Evolutionary conservation across 64 coral and sea anemone genomes (phyloP), one percentile per base, ranked within the genome.

Genomic region (Exaiptasia diaphana): DNA sequence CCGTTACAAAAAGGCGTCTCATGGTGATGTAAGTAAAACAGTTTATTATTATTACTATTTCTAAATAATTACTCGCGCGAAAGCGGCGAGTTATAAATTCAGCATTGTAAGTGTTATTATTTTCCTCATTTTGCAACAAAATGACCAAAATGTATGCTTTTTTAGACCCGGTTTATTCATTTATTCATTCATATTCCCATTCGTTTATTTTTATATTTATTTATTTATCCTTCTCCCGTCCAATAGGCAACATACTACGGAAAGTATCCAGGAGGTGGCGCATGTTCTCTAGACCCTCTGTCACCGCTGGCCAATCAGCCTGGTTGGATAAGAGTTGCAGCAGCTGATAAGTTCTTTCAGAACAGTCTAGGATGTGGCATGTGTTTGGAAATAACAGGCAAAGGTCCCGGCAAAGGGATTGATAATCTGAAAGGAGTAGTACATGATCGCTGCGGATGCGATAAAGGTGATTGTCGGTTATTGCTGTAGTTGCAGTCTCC

Each of bases 341-440:
- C 76, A 15, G 86, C 64, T 7, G 76, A 64, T 3, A 44, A 62
- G 18, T 53, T 45, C 30, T 95, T 58, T 63, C 91, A 89, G 53
- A 39, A 75, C 3, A 87, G 83, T 30, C 57, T 95, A 4, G 86
- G 80, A 14, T 95, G 91, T 36, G 91, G 86, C 33, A 95, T 90
- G 91, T 95, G 91, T 13, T 68, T 95, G 11, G 73, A 89, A 41
- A 95, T 95, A 37, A 60, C 74, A 28, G 82, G 79, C 12, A 79
- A 42, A 18, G 63, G 82, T 9, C 59, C 62, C 2, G 91, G 91
- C 1, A 85, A 70, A 12, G 67, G 84, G 26, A 53, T 15, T 41
- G 28, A 68, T 20, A 87, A 46, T 11, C 33, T 77, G 26, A 95
- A 78, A 30, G 86, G 72, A 26, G 54, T 95, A 28, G 68, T 90